Evolutionary conservation across 2,888 invertebrate species (phyloP), one percentile per base, ranked within the genome.

Genomic region (Pogonocherus hispidulus): DNA sequence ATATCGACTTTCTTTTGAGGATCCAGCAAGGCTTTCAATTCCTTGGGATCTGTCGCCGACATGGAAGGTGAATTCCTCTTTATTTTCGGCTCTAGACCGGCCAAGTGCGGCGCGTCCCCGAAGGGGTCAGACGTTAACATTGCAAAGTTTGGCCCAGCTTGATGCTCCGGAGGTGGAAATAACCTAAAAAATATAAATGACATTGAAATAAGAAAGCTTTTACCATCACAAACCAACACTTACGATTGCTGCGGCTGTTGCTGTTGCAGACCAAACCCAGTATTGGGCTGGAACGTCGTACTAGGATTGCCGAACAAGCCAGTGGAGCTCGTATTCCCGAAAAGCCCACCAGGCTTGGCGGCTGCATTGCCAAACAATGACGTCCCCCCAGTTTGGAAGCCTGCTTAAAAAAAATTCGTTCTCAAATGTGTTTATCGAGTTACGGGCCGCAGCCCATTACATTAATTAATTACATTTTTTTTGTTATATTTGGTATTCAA

Each of bases 261-360:
- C 44, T 77, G 79, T 59, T 78, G 79, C 4, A 79, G 16, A 19
- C 87, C 88, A 74, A 90, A 89, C 0, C 87, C 72, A 20, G 78
- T 75, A 55, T 64, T 70, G 8, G 70, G 62, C 52, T 74, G 76
- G 47, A 76, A 75, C 8, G 70, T 65, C 2, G 62, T 71, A 16
- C 44, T 69, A 23, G 71, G 47, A 47, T 67, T 73, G 16, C 66
- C 69, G 63, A 79, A 78, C 22, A 78, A 52, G 8, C 76, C 73
- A 6, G 73, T 74, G 3, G 73, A 41, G 6, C 65, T 66, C 0
- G 87, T 82, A 72, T 82, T 88, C 2, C 88, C 89, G 78, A 91
- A 91, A 3, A 91, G 79, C 1, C 87, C 86, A 5, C 87, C 87
- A 0, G 88, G 86, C 75, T 88, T 82, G 5, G 71, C 83, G 4